Conservation (phyloP, 2,797 vertebrate species). For the Protosalanx chinensis region DNA sequence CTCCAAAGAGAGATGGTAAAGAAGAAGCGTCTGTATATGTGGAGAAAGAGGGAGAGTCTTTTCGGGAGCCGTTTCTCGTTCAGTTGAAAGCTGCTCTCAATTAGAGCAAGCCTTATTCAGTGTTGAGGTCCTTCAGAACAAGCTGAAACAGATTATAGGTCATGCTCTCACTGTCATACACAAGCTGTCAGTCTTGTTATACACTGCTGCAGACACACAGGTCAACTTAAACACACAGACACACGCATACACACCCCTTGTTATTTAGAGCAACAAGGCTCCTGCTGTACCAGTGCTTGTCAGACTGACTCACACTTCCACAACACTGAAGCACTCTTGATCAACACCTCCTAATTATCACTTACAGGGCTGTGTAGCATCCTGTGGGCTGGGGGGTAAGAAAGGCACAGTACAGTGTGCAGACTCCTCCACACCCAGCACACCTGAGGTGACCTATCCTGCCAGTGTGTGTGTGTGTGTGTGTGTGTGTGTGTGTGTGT, state of each 20-base stretch:
- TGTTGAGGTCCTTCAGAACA: neutral
- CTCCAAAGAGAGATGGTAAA: neutral
- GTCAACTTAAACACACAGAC: too few relatives aligned
- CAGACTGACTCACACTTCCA: conserved; percentile 35
- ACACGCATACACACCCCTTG: neutral
- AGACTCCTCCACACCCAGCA: neutral
- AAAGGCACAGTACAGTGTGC: neutral
- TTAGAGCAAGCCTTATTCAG: neutral
- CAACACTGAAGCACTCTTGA: conserved; percentile 25
- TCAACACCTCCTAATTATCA: conserved; percentile 66
- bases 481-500: neutral
- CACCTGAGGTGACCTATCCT: neutral
- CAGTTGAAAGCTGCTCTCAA: neutral
- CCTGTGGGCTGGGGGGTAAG: conserved; percentile 10
- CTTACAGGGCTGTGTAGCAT: conserved; percentile 15
- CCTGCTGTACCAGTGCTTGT: neutral
- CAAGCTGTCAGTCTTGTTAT: neutral
- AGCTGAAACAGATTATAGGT: too few relatives aligned
- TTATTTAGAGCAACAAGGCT: neutral
- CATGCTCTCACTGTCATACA: neutral
- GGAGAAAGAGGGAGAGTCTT: conserved; percentile 28
- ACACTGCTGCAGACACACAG: neutral
- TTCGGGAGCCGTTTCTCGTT: too few relatives aligned
- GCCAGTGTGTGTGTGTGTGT: neutral
- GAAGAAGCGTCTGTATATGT: neutral